Conservation (phyloP, 2,113 vertebrate genomes). For the Pleuronectes platessa region DNA sequence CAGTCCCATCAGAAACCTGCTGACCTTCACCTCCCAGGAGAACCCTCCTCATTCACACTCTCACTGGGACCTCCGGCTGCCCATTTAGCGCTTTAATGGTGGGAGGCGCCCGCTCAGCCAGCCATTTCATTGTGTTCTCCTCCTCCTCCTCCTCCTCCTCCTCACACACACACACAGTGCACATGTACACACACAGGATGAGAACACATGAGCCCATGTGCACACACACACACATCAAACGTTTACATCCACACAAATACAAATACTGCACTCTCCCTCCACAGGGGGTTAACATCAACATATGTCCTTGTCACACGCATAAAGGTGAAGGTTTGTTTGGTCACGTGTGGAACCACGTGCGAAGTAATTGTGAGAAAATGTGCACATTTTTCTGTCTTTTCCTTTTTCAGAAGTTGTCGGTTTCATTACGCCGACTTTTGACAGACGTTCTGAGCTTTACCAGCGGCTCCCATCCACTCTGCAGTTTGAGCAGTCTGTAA, state of each 20-base stretch:
- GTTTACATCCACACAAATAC: conserved; percentile 45
- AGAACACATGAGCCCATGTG: not conserved
- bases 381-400: not conserved
- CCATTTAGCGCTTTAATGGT: conserved; percentile 80
- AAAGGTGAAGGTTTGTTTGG: conserved; percentile 42
- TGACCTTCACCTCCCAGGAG: conserved; percentile 82
- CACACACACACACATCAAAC: conserved; percentile 23
- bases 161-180: conserved; percentile 3
- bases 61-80: conserved; percentile 70
- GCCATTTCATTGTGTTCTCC: conserved; percentile 82
- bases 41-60: conserved; percentile 75
- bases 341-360: not conserved
- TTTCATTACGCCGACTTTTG: conserved; percentile 49
- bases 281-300: conserved; percentile 70
- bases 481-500: conserved; percentile 77
- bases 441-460: conserved; percentile 53
- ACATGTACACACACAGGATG: conserved; percentile 2
- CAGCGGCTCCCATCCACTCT: conserved; percentile 61
- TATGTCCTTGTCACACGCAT: conserved; percentile 68
- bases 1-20: conserved; percentile 76
- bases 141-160: conserved; percentile 38
- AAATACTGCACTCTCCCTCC: conserved; percentile 49
- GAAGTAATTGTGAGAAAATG: not conserved
- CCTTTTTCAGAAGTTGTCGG: conserved; percentile 25
- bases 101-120: conserved; percentile 72